Percentiles rank a stretch among this genome's conserved stretches.
These are phyloP conservation scores for Procambarus virginalis DNA, from an alignment of 1,140 invertebrate genomes.

Conservation along the genomic window DNA sequence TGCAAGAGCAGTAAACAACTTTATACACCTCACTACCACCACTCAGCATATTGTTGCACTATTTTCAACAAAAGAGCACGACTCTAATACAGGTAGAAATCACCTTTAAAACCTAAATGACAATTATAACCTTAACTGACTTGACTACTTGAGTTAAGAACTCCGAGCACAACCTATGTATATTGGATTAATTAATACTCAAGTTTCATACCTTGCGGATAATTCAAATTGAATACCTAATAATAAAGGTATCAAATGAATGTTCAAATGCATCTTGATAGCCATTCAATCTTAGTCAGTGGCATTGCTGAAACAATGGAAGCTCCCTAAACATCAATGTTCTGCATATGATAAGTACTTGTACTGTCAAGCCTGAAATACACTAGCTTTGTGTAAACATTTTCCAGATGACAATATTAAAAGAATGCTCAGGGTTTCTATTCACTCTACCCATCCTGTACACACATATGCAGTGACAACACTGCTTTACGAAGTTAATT, in stretches of 20 bases:
- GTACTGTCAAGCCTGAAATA: neutral
- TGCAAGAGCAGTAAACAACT: too few species aligned
- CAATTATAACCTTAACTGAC: neutral
- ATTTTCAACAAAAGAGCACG: too few species aligned
- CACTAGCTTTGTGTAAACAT: neutral
- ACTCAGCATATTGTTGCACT: too few species aligned
- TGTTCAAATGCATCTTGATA: neutral
- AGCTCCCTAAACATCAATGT: neutral
- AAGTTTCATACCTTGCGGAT: neutral
- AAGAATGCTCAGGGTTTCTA: neutral
- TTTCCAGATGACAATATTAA: neutral
- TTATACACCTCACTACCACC: too few species aligned
- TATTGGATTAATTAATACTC: neutral
- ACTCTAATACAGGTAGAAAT: too few species aligned
- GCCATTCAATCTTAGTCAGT: neutral
- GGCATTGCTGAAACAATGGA: neutral
- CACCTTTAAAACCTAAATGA: neutral
- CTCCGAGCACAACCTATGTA: neutral
- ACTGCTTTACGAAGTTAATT: neutral
- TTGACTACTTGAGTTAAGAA: neutral
- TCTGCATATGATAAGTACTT: neutral
- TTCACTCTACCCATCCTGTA: neutral
- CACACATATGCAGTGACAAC: neutral
- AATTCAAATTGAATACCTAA: neutral
- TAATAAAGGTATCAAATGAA: neutral